These are phyloP conservation scores for Bovichtus variegatus DNA, from an alignment of 2,797 vertebrate species.

Conservation along the genomic window DNA sequence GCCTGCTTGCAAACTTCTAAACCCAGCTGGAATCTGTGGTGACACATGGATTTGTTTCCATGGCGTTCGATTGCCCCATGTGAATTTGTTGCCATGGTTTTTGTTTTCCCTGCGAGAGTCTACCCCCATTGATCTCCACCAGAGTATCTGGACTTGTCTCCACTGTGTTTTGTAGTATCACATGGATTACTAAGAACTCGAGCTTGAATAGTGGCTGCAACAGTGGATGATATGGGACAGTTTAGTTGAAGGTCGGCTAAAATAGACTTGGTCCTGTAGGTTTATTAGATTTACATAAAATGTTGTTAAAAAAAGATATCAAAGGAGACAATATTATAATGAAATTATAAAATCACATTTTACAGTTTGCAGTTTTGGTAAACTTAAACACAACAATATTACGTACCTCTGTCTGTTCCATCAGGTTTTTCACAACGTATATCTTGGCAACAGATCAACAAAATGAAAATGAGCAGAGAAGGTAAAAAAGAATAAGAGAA, in stretches of 20 bases:
- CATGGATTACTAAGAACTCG: slow-evolving; percentile 37
- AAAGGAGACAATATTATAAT: neutral
- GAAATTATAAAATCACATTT: neutral
- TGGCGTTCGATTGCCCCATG: slow-evolving; percentile 64
- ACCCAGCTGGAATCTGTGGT: slow-evolving; percentile 46
- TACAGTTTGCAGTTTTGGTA: too few relatives aligned
- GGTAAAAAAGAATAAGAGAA: neutral
- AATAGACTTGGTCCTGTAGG: neutral
- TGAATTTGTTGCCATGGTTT: slow-evolving; percentile 80
- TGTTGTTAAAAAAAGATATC: neutral
- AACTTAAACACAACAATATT: neutral
- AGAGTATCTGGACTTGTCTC: slow-evolving; percentile 63
- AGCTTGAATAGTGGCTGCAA: slow-evolving; percentile 18
- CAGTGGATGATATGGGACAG: slow-evolving; percentile 6
- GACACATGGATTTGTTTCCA: slow-evolving; percentile 76
- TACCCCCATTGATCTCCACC: slow-evolving; percentile 59
- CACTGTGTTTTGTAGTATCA: slow-evolving; percentile 42
- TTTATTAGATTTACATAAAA: neutral
- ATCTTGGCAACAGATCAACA: neutral
- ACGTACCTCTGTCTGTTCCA: neutral
- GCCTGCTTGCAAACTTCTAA: slow-evolving; percentile 56
- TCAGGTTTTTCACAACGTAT: neutral
- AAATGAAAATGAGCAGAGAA: neutral
- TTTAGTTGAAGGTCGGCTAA: slow-evolving; percentile 2
- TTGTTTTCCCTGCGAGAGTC: slow-evolving; percentile 64